These are phyloP conservation scores for Steinernema feltiae DNA, from an alignment of 1,140 invertebrate species.

Conservation along the genomic window DNA sequence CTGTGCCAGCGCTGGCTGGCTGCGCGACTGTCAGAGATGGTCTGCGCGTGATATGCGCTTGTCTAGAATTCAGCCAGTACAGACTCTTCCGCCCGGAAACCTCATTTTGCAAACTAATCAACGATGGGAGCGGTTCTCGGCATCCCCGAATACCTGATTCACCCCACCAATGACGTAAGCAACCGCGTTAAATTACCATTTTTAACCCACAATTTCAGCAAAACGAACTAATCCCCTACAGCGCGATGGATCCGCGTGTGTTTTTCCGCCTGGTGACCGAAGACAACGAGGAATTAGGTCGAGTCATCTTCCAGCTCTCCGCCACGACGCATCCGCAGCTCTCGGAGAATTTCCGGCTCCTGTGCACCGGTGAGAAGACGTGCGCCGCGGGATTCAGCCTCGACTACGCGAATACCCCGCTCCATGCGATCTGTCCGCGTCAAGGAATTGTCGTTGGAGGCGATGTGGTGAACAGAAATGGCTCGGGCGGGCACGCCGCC, in stretches of 20 bases:
- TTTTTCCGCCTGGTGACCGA: neutral
- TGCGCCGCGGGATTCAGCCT: neutral
- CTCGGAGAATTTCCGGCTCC: neutral
- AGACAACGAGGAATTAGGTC: neutral
- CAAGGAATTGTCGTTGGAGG: neutral
- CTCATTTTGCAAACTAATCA: neutral
- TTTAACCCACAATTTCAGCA: neutral
- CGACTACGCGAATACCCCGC: neutral
- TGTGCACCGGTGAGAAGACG: neutral
- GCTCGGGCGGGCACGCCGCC: neutral
- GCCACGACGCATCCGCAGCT: neutral
- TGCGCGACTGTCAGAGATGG: too few relatives aligned
- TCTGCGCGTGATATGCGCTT: too few relatives aligned
- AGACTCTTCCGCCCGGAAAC: too few relatives aligned
- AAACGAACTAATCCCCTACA: constrained; percentile 1
- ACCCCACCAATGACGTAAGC: neutral
- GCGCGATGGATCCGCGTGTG: neutral
- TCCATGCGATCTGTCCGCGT: neutral
- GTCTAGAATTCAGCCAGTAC: too few relatives aligned
- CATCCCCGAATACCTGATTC: neutral
- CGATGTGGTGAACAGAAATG: neutral
- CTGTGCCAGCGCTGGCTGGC: too few relatives aligned
- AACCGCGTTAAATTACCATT: neutral
- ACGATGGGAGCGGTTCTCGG: neutral
- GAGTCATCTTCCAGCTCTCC: neutral